Evolutionary conservation across 2,888 invertebrate genomes (phyloP).

Genomic region (Temnothorax rugatulus): DNA sequence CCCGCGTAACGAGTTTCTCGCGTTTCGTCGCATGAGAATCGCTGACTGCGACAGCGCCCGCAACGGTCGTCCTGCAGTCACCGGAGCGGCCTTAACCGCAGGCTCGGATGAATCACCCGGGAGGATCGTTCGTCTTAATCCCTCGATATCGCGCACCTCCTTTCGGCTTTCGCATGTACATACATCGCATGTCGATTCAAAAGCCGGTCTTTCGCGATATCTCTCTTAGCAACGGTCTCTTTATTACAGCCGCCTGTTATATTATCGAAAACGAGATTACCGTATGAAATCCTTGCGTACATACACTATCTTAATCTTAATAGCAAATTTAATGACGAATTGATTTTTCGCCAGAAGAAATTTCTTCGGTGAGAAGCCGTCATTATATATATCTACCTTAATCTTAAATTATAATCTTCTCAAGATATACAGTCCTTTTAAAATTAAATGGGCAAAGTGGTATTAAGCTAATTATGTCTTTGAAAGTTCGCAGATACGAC

Average conservation of each 20-base stretch:
- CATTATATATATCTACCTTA: not conserved
- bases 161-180: constrained; percentile 31
- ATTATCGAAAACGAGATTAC: not conserved
- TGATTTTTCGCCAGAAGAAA: not conserved
- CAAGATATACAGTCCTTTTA: not conserved
- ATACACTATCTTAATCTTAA: not conserved
- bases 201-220: not conserved
- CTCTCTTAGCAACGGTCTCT: constrained; percentile 16
- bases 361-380: not conserved
- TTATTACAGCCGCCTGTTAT: not conserved
- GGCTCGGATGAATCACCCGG: constrained; percentile 81
- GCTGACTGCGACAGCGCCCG: constrained; percentile 57
- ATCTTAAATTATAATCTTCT: not conserved
- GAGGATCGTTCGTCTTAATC: constrained; percentile 73
- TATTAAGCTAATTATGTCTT: not conserved
- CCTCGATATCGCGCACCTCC: constrained; percentile 46
- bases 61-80: constrained; percentile 55
- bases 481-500: not conserved
- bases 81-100: constrained; percentile 73
- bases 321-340: not conserved
- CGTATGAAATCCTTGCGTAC: not conserved
- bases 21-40: constrained; percentile 67
- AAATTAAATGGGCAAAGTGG: not conserved
- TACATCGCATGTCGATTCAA: not conserved
- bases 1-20: constrained; percentile 55